Evolutionary conservation across 35 echinoderm and acorn worm species (phyloP).

Genomic region (Heliocidaris erythrogramma): DNA sequence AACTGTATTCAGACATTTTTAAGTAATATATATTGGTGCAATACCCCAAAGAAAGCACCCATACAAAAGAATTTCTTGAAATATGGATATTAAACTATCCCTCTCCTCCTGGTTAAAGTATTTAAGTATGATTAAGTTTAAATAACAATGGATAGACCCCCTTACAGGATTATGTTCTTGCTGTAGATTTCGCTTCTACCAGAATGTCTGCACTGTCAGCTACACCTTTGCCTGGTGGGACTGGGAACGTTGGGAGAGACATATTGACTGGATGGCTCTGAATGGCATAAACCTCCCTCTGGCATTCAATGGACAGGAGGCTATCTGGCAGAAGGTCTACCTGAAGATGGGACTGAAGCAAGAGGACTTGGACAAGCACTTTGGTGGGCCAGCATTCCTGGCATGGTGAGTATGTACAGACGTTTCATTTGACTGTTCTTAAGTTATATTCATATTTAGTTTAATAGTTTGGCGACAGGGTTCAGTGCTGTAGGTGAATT

Average conservation of each 20-base stretch:
- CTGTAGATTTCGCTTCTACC: slow-evolving; percentile 90
- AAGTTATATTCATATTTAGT: too few species aligned
- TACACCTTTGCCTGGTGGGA: slow-evolving; percentile 93
- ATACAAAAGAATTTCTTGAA: too few species aligned
- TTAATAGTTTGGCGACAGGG: too few species aligned
- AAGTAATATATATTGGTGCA: too few species aligned
- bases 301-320: slow-evolving; percentile 92
- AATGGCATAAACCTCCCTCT: slow-evolving; percentile 93
- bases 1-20: too few species aligned
- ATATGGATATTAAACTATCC: too few species aligned
- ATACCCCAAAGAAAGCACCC: too few species aligned
- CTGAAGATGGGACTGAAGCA: slow-evolving; percentile 86
- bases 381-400: slow-evolving; percentile 94
- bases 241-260: slow-evolving; percentile 89
- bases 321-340: slow-evolving; percentile 96
- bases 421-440: not conserved
- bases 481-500: too few species aligned
- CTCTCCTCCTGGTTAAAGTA: too few species aligned
- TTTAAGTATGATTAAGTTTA: too few species aligned
- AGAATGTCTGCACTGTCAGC: slow-evolving; percentile 95
- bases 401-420: slow-evolving; percentile 73
- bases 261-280: slow-evolving; percentile 99
- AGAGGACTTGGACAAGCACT: slow-evolving; percentile 78
- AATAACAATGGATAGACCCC: too few species aligned
- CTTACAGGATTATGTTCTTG: not conserved